These are phyloP conservation scores for Ptychobarbus kaznakovi DNA, from an alignment of 2,797 vertebrate species.

Conservation along the genomic window DNA sequence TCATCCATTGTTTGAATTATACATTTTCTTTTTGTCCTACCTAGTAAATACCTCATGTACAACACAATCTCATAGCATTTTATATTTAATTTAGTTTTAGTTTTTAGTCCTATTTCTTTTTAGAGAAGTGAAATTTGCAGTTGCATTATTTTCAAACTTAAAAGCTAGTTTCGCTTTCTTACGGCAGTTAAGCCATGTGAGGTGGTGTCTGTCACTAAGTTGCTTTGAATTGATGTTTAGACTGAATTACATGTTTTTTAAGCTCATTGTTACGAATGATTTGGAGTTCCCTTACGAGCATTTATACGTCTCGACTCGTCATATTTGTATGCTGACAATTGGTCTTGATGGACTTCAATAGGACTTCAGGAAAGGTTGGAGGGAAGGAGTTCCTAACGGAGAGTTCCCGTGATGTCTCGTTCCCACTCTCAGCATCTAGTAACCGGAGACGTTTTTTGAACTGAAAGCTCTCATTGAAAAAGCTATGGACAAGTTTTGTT, in stretches of 20 bases:
- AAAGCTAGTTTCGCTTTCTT: not conserved
- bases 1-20: not conserved
- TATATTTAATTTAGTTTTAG: not conserved
- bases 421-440: no score
- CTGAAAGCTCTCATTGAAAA: no score
- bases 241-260: not conserved
- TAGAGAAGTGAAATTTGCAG: not conserved
- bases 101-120: not conserved
- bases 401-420: no score
- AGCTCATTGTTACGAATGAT: not conserved
- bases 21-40: not conserved
- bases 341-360: no score
- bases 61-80: not conserved
- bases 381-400: no score
- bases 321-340: no score
- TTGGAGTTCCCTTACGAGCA: not conserved
- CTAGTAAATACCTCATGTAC: not conserved
- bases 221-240: not conserved
- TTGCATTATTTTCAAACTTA: not conserved
- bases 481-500: conserved; percentile 43
- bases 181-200: not conserved
- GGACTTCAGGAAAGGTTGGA: no score
- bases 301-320: no score
- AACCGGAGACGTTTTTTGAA: not conserved
- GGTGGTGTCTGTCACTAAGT: not conserved